Conservation (phyloP, 2,888 invertebrate species). For the Drosophila nr. perissopoda region DNA sequence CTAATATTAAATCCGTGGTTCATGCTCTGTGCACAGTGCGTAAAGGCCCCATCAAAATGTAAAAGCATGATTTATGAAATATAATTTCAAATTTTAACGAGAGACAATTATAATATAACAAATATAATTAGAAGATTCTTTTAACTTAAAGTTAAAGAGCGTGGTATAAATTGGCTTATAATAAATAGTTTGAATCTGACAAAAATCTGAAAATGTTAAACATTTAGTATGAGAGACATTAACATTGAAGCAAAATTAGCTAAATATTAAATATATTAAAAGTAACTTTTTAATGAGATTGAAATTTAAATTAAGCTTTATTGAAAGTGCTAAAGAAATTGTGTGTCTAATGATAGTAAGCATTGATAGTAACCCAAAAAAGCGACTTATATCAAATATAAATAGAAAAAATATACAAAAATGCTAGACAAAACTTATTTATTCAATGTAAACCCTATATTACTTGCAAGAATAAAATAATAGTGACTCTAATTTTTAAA, state of each 20-base stretch:
- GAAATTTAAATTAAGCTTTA: not conserved
- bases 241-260: not conserved
- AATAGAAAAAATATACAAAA: not conserved
- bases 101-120: not conserved
- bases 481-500: not conserved
- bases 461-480: not conserved
- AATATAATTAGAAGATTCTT: not conserved
- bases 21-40: conserved; percentile 36
- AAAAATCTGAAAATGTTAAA: not conserved
- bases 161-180: not conserved
- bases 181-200: not conserved
- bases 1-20: conserved; percentile 13
- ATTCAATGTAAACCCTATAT: not conserved
- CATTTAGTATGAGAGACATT: not conserved
- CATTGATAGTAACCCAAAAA: not conserved
- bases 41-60: not conserved
- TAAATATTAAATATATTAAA: not conserved
- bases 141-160: not conserved
- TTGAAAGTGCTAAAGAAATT: not conserved
- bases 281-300: not conserved
- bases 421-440: not conserved
- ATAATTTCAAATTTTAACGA: not conserved
- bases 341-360: not conserved
- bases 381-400: not conserved
- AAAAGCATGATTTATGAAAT: not conserved